Base-by-base conservation (phyloP, 2,888 invertebrate genomes). In the Caenorhabditis angaria region DNA sequence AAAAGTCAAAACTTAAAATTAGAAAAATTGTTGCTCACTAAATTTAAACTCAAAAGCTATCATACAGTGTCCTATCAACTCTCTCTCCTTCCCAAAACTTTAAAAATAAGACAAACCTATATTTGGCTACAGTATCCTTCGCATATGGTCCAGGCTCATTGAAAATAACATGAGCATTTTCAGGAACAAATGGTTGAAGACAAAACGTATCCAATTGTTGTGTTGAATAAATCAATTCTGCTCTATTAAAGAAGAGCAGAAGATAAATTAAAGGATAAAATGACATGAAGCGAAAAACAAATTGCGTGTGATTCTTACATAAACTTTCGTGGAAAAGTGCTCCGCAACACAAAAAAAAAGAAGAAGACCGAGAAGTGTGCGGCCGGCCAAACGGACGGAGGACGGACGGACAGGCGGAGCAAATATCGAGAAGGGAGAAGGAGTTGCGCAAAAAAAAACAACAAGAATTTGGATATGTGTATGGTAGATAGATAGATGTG, bases 51-150 rank as follows among this genome's bases (percentile, higher is more conserved):
- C n/a, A n/a, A n/a, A n/a, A n/a, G n/a, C n/a, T n/a, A n/a, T n/a
- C n/a, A n/a, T n/a, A n/a, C n/a, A n/a, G n/a, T n/a, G n/a, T n/a
- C n/a, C n/a, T n/a, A n/a, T n/a, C 5, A 20, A 20, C n/a, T 48
- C 20, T 48, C 20, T 48, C 20, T n/a, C 48, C 48, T 18, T 48
- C 48, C n/a, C 14, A 12, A 8, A 12, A 48, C 18, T 14, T 48
- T n/a, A 5, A 4, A 48, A 48, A 12, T n/a, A 20, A 24, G 14
- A 24, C 54, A 24, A 27, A 79, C 79, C 79, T 79, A 60, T 79
- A 79, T 56, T 92, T 92, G 80, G 93, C 93, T 0, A 94, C 93
- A 87, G 95, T 95, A 25, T 94, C 94, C 1, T 91, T 92, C 0
- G 93, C 89, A 51, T 79, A 81, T 1, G 84, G 83, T 20, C 77